These are phyloP conservation scores for Cygnus olor DNA, from an alignment of 2,797 vertebrate genomes.

Conservation along the genomic window DNA sequence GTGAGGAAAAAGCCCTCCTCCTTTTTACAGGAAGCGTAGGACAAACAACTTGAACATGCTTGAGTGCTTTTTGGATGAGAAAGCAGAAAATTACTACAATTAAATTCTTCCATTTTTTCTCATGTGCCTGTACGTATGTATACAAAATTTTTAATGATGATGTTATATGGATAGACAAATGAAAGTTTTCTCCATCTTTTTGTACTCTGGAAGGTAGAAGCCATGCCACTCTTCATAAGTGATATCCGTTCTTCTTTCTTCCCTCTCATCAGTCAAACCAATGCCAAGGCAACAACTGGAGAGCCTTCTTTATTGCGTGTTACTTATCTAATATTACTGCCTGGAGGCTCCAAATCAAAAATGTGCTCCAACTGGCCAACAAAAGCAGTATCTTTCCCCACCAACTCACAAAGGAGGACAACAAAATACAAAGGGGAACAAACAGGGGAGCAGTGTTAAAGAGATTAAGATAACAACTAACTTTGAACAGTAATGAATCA, in stretches of 20 bases:
- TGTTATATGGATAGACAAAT: not conserved
- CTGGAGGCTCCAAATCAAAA: not conserved
- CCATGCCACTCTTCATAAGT: not conserved
- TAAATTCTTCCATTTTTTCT: not conserved
- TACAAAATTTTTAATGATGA: not conserved
- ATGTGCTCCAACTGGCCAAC: not conserved
- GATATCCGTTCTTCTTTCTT: not conserved
- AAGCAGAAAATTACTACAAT: not conserved
- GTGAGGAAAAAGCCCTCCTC: not conserved
- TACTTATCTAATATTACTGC: not conserved
- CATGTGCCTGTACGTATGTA: not conserved
- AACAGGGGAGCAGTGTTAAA: not conserved
- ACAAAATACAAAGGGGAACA: not conserved
- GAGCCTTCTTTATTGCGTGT: not conserved
- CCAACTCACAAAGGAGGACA: not conserved
- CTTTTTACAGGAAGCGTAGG: not conserved
- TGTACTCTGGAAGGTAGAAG: not conserved
- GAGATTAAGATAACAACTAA: conserved; percentile 1
- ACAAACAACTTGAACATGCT: not conserved
- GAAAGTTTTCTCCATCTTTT: not conserved
- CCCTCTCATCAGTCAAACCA: not conserved
- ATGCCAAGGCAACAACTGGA: not conserved
- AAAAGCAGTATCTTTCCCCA: not conserved
- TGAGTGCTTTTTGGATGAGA: not conserved
- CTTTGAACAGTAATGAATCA: conserved; percentile 37